Evolutionary conservation across 2,888 invertebrate species (phyloP).

Genomic region (Creontiades dilutus): DNA sequence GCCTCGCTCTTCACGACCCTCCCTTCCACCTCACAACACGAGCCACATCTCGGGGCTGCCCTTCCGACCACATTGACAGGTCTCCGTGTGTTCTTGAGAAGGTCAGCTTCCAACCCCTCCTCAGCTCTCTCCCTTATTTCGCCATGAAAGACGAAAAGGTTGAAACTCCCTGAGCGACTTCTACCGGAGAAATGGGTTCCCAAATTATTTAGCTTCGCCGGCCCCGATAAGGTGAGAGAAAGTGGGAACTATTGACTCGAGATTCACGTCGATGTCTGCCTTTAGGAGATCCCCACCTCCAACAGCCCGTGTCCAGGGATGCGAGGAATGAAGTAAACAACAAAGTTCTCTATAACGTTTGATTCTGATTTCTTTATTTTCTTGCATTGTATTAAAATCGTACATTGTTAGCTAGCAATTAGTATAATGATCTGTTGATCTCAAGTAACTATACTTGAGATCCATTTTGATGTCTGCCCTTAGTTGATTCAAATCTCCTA

Average conservation of each 20-base stretch:
- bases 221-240: background rate
- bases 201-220: background rate
- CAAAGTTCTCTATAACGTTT: no score
- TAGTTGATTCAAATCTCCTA: no score
- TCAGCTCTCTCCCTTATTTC: background rate
- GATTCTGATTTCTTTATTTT: no score
- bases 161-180: background rate
- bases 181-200: background rate
- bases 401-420: no score
- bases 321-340: no score
- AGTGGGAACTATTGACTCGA: constrained; percentile 4
- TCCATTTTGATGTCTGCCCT: no score
- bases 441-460: no score
- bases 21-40: background rate
- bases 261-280: background rate
- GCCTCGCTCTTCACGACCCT: background rate
- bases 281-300: no score
- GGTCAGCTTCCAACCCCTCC: background rate
- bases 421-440: no score
- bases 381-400: no score
- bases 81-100: background rate
- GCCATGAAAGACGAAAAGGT: background rate
- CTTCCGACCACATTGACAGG: constrained; percentile 16
- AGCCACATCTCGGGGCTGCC: background rate
- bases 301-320: no score